A percentile compares a stretch with the other conserved stretches of the same genome.
These are phyloP conservation scores for Mus minutoides DNA, from an alignment of 2,797 vertebrate genomes.

Conservation along the genomic window DNA sequence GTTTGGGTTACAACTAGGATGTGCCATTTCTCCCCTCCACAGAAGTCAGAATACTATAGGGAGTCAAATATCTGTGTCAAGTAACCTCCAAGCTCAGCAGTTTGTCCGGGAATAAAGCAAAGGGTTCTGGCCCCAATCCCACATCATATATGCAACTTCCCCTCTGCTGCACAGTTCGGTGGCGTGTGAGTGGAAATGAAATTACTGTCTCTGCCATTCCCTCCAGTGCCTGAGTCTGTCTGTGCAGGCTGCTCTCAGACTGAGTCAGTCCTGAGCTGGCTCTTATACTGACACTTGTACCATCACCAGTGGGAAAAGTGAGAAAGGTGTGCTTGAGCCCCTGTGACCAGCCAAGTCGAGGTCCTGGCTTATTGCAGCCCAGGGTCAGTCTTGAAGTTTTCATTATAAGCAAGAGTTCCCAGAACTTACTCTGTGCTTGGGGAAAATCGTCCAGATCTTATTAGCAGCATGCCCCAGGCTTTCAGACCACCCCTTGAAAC, in stretches of 20 bases:
- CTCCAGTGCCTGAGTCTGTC: neutral
- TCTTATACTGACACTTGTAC: neutral
- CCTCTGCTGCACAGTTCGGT: neutral
- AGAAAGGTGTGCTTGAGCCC: neutral
- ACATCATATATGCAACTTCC: neutral
- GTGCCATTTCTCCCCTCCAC: neutral
- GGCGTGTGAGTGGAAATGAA: no score
- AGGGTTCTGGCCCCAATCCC: neutral
- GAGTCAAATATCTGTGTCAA: neutral
- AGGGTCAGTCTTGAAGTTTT: neutral
- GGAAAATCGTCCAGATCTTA: neutral
- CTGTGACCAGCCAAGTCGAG: neutral
- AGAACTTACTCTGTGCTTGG: neutral
- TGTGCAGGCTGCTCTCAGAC: neutral
- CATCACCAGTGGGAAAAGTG: neutral
- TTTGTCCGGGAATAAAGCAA: constrained; percentile 45
- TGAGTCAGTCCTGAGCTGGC: neutral
- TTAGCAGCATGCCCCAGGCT: neutral
- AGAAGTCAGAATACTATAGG: constrained; percentile 29
- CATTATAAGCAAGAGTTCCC: neutral
- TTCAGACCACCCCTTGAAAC: neutral
- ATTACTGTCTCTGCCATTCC: neutral
- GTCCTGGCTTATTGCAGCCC: neutral
- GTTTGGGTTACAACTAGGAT: constrained; percentile 20
- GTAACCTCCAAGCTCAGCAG: constrained; percentile 10